Evolutionary conservation across 1,140 invertebrate species (phyloP).

Genomic region (Calephelis nemesis): DNA sequence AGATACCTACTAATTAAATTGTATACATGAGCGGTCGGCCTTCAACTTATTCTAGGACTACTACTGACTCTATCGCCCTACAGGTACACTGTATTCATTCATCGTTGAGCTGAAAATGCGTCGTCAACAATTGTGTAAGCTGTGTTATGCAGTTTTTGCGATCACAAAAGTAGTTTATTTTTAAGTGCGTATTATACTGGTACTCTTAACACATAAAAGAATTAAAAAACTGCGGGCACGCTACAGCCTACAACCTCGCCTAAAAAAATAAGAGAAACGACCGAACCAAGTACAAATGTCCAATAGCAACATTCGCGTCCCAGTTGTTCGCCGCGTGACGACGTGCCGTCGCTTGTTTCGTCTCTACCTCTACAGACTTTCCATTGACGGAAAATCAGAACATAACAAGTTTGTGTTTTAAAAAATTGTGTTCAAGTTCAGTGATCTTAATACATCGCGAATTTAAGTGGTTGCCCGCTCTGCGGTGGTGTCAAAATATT

Average conservation of each 20-base stretch:
- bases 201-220: slow-evolving; percentile 9
- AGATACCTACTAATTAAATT: too few relatives aligned
- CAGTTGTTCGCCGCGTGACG: slow-evolving; percentile 54
- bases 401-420: slow-evolving; percentile 6
- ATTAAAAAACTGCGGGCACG: slow-evolving; percentile 17
- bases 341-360: slow-evolving; percentile 27
- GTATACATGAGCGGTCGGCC: too few relatives aligned
- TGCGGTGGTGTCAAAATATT: too few relatives aligned
- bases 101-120: background rate
- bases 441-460: background rate
- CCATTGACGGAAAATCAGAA: slow-evolving; percentile 11
- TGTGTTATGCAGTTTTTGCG: background rate
- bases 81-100: too few relatives aligned
- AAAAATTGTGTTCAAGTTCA: background rate
- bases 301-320: slow-evolving; percentile 35
- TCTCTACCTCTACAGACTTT: slow-evolving; percentile 39
- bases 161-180: slow-evolving; percentile 12
- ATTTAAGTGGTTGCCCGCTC: too few relatives aligned
- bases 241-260: slow-evolving; percentile 4
- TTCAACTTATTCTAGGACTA: too few relatives aligned
- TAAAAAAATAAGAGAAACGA: slow-evolving; percentile 39
- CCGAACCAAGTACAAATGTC: slow-evolving; percentile 23
- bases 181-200: slow-evolving; percentile 18
- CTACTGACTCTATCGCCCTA: too few relatives aligned
- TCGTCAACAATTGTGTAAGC: background rate